Conservation (phyloP, 2,797 vertebrate species). For the Danio choprae region DNA sequence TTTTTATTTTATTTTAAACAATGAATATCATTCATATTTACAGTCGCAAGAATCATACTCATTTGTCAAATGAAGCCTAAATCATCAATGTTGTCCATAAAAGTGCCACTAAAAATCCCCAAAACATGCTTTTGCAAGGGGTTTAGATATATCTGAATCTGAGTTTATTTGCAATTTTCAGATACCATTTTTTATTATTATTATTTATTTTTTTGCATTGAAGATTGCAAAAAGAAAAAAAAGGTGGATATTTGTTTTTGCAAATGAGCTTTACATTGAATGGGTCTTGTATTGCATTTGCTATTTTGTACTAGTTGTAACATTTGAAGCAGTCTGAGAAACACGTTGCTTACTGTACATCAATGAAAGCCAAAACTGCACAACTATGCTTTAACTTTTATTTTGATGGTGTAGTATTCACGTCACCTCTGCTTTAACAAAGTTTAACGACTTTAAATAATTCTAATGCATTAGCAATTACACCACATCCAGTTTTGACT, state of each 20-base stretch:
- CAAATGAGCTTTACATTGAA: too few relatives aligned
- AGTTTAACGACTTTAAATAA: slow-evolving; percentile 1
- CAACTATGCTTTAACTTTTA: not conserved
- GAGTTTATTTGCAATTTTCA: too few relatives aligned
- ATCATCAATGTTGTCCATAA: not conserved
- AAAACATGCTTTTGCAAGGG: not conserved
- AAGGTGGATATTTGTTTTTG: too few relatives aligned
- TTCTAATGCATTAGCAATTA: not conserved
- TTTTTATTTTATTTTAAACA: not conserved
- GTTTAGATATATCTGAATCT: not conserved
- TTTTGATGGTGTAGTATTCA: not conserved
- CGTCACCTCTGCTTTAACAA: not conserved
- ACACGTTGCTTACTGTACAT: not conserved
- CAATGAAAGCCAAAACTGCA: not conserved
- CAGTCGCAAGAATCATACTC: not conserved
- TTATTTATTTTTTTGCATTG: too few relatives aligned
- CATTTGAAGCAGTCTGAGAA: not conserved
- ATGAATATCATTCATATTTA: not conserved
- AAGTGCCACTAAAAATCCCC: not conserved
- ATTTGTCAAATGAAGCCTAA: not conserved
- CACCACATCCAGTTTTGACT: not conserved
- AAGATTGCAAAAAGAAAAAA: too few relatives aligned
- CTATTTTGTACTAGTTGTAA: not conserved
- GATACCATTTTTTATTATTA: too few relatives aligned
- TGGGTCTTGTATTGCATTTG: not conserved